Evolutionary conservation across 2,113 vertebrate genomes (phyloP).

Genomic region (Toxotes jaculatrix): DNA sequence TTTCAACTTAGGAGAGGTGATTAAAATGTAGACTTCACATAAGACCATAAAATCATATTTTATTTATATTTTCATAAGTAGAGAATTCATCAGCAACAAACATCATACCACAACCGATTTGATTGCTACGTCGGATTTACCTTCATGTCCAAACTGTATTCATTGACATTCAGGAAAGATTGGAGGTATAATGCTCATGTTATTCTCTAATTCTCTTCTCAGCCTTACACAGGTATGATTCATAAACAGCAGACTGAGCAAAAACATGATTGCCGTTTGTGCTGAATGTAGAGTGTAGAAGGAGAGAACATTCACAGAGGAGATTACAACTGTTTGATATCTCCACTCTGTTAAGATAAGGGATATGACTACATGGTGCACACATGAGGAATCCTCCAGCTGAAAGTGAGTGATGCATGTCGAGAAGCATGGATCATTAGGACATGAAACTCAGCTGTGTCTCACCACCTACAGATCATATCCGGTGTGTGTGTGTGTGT

Average conservation of each 20-base stretch:
- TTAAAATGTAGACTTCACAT: background rate
- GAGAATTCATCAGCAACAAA: slow-evolving; percentile 28
- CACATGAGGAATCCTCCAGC: slow-evolving; percentile 2
- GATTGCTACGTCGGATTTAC: slow-evolving; percentile 23
- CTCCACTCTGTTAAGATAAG: slow-evolving; percentile 30
- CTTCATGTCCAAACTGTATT: slow-evolving; percentile 31
- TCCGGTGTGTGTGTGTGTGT: background rate
- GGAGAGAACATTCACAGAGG: slow-evolving; percentile 28
- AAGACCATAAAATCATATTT: slow-evolving; percentile 22
- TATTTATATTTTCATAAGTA: too few species aligned
- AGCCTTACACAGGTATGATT: slow-evolving; percentile 37
- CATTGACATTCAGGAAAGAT: slow-evolving; percentile 52
- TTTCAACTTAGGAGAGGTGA: slow-evolving; percentile 8
- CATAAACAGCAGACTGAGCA: slow-evolving; percentile 48
- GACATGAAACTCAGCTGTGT: background rate
- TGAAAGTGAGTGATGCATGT: slow-evolving; percentile 7
- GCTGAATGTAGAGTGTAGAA: slow-evolving; percentile 38
- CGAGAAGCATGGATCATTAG: background rate
- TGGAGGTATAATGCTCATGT: slow-evolving; percentile 37
- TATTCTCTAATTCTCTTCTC: slow-evolving; percentile 56
- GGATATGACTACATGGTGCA: slow-evolving; percentile 10
- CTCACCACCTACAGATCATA: background rate
- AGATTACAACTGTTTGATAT: slow-evolving; percentile 38
- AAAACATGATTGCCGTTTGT: slow-evolving; percentile 35
- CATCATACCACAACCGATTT: background rate